Conservation (phyloP, 2,113 vertebrate genomes). For the Gorilla gorilla region DNA sequence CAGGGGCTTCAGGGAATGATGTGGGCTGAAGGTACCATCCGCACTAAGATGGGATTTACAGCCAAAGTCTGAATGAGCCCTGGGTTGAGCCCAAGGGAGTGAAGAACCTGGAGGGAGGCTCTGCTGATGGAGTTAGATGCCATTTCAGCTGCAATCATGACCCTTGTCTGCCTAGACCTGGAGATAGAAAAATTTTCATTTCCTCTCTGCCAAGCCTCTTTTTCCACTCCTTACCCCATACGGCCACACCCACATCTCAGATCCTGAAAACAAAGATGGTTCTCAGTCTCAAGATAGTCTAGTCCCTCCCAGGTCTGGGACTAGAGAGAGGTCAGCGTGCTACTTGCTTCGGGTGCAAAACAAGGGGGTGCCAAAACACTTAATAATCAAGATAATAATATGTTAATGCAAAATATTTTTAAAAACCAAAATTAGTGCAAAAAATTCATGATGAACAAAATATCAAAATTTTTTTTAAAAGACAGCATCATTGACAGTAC, state of each 20-base stretch:
- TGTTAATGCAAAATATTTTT: not conserved
- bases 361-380: not conserved
- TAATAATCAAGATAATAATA: not conserved
- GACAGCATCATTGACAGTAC: not conserved
- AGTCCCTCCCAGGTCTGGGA: not conserved
- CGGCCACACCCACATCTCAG: fast-evolving
- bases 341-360: not conserved
- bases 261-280: not conserved
- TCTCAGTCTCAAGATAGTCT: not conserved
- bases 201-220: not conserved
- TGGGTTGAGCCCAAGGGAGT: not conserved
- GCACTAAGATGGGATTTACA: not conserved
- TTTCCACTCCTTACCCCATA: not conserved
- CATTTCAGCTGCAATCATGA: not conserved
- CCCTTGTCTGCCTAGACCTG: not conserved
- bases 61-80: not conserved
- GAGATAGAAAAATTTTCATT: not conserved
- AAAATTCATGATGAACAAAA: not conserved
- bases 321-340: not conserved
- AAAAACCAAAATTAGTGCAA: not conserved
- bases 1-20: not conserved
- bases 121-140: not conserved
- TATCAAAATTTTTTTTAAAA: not conserved
- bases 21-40: no score
- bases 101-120: not conserved